Evolutionary conservation across 2,797 vertebrate genomes (phyloP).

Genomic region (Xiphorhynchus erythropygius): DNA sequence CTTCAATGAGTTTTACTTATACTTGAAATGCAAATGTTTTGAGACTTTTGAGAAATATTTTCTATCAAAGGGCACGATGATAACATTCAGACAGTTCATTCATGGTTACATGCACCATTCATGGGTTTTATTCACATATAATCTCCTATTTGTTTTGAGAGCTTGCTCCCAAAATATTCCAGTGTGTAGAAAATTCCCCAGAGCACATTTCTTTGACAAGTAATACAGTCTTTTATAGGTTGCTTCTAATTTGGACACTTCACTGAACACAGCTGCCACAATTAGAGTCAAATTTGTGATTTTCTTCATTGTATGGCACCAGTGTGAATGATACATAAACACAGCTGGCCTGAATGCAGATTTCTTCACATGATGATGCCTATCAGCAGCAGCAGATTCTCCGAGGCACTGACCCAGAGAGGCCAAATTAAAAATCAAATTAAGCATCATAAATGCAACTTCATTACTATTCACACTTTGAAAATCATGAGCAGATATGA

Average conservation of each 20-base stretch:
- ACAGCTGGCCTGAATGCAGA: constrained; percentile 55
- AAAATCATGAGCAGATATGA: neutral
- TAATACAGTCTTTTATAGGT: constrained; percentile 29
- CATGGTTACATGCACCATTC: constrained; percentile 43
- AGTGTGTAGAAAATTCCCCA: constrained; percentile 37
- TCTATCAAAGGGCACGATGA: neutral
- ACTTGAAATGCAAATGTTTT: constrained; percentile 12
- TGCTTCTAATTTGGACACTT: constrained; percentile 66
- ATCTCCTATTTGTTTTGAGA: constrained; percentile 44
- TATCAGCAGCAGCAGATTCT: neutral
- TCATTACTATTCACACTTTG: constrained; percentile 19
- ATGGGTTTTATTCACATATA: constrained; percentile 22
- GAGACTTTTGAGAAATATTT: constrained; percentile 18
- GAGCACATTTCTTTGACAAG: constrained; percentile 29
- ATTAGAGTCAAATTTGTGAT: constrained; percentile 67
- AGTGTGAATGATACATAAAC: constrained; percentile 57
- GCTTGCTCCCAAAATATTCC: constrained; percentile 28
- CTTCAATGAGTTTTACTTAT: neutral
- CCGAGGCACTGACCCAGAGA: constrained; percentile 43
- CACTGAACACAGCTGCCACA: constrained; percentile 68
- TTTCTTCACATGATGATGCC: constrained; percentile 29
- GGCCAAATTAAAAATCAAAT: constrained; percentile 62
- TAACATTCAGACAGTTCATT: constrained; percentile 31
- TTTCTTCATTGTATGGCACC: constrained; percentile 52
- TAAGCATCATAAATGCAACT: constrained; percentile 23